Base-by-base conservation (phyloP, 2,797 vertebrate genomes). In the Acestrorhynchus altus region DNA sequence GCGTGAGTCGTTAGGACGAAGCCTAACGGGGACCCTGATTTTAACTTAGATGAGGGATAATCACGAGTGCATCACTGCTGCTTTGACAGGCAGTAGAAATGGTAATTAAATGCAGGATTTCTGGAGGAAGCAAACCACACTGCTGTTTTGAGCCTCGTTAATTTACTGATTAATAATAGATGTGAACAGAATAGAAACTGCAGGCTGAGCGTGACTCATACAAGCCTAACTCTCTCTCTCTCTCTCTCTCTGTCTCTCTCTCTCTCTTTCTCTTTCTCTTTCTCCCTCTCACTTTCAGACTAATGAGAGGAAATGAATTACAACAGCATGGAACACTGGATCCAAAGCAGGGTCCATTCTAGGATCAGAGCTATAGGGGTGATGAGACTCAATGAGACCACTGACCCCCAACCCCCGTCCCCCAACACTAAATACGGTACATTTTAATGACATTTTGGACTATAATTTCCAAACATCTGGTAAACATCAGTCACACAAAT, bases 91-190 rank as follows among this genome's bases (percentile, higher is more conserved):
- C 40, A 16, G n/a, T 13, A 42, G 35, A 24, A 65, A 65, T 42
- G n/a, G 4, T 46, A 44, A 65, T 64, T 64, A 40, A n/a, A 64
- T 66, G 35, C 63, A 68, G 44, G 16, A 28, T 35, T 51, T 63
- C 59, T 64, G n/a, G 35, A 52, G 35, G 64, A 74, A 60, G 28
- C 51, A 12, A 52, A 24, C 6, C 57, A 31, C 18, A 65, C 20
- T 61, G 18, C 26, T 22, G 67, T 68, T 57, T 67, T 40, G 47
- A 72, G 67, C 71, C 46, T 72, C 68, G 68, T 44, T 35, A 65
- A 65, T 65, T 42, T 65, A 44, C 22, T 65, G 63, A 65, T 65
- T 42, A 65, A 24, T 64, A 64, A 64, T 22, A 20, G 28, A 72
- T 20, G 56, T 57, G 15, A 57, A 74, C 68, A 67, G 51, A 69